A percentile compares a stretch with the other conserved stretches of the same genome.
Conservation (phyloP, 2,797 vertebrate genomes). For the Sandelia bainsii region DNA sequence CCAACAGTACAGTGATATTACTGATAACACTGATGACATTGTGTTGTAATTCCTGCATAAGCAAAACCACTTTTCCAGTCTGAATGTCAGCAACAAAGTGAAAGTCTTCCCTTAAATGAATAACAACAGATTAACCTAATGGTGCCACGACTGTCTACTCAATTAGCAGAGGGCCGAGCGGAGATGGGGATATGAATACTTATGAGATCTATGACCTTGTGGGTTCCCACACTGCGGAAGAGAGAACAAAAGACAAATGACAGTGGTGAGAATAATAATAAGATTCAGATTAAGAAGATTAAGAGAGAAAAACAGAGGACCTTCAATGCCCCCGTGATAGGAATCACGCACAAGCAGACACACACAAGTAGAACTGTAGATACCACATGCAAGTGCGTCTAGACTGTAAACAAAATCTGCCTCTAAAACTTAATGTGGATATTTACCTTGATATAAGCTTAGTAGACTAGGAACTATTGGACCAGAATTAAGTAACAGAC, state of each 20-base stretch:
- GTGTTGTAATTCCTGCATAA: neutral
- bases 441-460: neutral
- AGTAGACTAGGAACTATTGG: neutral
- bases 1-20: neutral
- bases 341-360: slow-evolving; percentile 22
- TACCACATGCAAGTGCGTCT: slow-evolving; percentile 37
- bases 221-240: slow-evolving; percentile 16
- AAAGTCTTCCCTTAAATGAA: slow-evolving; percentile 11
- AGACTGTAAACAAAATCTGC: slow-evolving; percentile 56
- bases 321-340: slow-evolving; percentile 25
- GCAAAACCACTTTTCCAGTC: neutral
- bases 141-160: neutral
- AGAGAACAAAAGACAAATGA: slow-evolving; percentile 43
- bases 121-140: slow-evolving; percentile 12
- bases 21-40: neutral
- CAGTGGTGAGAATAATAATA: slow-evolving; percentile 28
- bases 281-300: slow-evolving; percentile 39
- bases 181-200: slow-evolving; percentile 42
- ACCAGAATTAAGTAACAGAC: neutral
- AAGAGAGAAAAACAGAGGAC: slow-evolving; percentile 32
- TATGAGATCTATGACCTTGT: slow-evolving; percentile 56
- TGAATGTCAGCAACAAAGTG: slow-evolving; percentile 1
- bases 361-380: slow-evolving; percentile 11
- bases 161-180: slow-evolving; percentile 8
- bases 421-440: slow-evolving; percentile 10